These are phyloP conservation scores for Kradibia gibbosae DNA, from an alignment of 1,140 invertebrate genomes.

Conservation along the genomic window DNA sequence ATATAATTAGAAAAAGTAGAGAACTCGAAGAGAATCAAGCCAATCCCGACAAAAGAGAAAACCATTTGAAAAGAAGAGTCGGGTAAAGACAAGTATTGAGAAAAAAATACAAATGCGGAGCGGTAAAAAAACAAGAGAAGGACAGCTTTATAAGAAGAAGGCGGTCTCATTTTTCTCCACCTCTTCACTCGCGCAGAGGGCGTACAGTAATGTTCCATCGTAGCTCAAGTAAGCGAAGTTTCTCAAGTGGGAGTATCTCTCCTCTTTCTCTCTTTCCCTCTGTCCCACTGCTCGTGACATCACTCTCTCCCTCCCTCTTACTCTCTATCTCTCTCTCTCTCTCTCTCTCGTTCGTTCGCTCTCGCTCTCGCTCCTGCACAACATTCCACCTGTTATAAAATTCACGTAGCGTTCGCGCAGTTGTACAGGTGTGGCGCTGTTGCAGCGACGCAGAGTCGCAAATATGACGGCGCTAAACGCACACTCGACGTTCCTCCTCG, in stretches of 20 bases:
- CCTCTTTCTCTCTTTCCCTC: constrained; percentile 38
- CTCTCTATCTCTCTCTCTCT: constrained; percentile 30
- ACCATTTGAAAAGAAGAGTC: constrained; percentile 37
- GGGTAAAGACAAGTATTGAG: constrained; percentile 26
- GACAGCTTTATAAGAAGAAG: constrained; percentile 62
- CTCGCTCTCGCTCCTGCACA: constrained; percentile 27
- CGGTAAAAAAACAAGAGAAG: constrained; percentile 42
- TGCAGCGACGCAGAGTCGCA: background rate
- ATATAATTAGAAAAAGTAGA: background rate
- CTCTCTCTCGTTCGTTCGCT: constrained; percentile 42
- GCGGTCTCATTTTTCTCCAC: constrained; percentile 70
- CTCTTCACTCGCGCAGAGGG: constrained; percentile 63
- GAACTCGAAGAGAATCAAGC: background rate
- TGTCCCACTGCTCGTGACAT: constrained; percentile 35
- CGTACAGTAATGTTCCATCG: constrained; percentile 65
- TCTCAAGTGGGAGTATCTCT: constrained; percentile 59
- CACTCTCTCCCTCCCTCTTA: constrained; percentile 38
- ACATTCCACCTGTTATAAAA: constrained; percentile 68
- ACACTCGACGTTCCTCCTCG: background rate
- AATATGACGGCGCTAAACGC: background rate
- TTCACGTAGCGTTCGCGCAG: constrained; percentile 25
- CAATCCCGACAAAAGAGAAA: constrained; percentile 9
- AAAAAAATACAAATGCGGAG: constrained; percentile 23
- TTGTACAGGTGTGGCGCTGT: constrained; percentile 18
- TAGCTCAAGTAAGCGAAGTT: constrained; percentile 60